Conservation (phyloP, 1,140 invertebrate species). For the Cotesia typhae region DNA sequence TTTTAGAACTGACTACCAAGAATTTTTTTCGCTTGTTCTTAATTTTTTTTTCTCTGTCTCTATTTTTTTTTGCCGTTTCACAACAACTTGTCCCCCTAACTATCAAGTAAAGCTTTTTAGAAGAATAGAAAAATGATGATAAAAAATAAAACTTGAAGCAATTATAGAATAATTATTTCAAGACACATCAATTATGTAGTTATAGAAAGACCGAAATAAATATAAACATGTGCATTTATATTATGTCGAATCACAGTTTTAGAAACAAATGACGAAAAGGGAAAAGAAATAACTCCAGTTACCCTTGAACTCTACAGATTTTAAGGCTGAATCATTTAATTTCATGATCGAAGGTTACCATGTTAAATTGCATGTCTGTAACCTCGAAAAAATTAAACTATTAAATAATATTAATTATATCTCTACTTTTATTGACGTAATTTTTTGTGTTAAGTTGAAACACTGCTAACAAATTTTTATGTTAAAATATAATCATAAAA, state of each 20-base stretch:
- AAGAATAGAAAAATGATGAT: too few species aligned
- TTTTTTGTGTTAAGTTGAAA: too few species aligned
- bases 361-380: constrained; percentile 6
- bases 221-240: constrained; percentile 3
- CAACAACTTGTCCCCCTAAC: background rate
- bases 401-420: background rate
- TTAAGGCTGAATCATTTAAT: constrained; percentile 6
- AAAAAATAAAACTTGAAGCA: background rate
- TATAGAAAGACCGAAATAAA: background rate
- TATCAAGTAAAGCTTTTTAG: background rate
- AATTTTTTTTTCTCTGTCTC: background rate
- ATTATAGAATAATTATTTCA: constrained; percentile 10
- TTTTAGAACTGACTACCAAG: constrained; percentile 57
- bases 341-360: constrained; percentile 4
- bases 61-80: background rate
- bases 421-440: too few species aligned
- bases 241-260: background rate
- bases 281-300: constrained; percentile 2
- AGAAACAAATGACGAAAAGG: background rate
- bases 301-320: constrained; percentile 9
- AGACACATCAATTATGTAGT: background rate
- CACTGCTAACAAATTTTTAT: too few species aligned
- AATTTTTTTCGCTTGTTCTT: background rate
- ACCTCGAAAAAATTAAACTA: background rate
- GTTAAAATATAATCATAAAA: too few species aligned